Conservation (phyloP, 2,113 vertebrate genomes). For the Oostethus manadensis region DNA sequence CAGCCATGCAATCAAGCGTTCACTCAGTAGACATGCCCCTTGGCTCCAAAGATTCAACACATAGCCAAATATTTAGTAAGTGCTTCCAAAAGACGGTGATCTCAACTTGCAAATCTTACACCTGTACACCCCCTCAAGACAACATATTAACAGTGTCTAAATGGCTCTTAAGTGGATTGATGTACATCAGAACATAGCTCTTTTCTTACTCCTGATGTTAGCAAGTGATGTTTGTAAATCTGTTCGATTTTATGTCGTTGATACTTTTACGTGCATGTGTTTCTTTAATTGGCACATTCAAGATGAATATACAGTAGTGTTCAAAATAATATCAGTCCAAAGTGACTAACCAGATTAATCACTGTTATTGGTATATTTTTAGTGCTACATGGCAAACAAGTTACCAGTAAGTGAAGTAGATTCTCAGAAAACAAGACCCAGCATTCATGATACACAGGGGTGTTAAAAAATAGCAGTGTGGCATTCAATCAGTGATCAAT, state of each 20-base stretch:
- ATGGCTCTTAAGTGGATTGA: conserved; percentile 43
- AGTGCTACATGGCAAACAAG: too few species aligned
- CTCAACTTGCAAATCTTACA: conserved; percentile 49
- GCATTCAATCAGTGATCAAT: too few species aligned
- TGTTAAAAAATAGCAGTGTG: too few species aligned
- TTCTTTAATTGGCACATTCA: conserved; percentile 45
- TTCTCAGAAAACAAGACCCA: too few species aligned
- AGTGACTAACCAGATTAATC: too few species aligned
- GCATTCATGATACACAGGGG: too few species aligned
- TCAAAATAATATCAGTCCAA: too few species aligned
- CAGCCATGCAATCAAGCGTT: conserved; percentile 31
- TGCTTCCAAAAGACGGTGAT: conserved; percentile 36
- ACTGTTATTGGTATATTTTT: too few species aligned
- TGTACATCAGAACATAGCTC: conserved; percentile 61
- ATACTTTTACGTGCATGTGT: conserved; percentile 58
- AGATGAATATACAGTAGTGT: conserved; percentile 34
- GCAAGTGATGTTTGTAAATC: conserved; percentile 58
- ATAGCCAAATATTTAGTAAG: conserved; percentile 32
- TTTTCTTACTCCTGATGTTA: conserved; percentile 55
- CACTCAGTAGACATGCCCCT: conserved; percentile 7
- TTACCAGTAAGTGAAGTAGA: too few species aligned
- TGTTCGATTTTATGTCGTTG: conserved; percentile 33
- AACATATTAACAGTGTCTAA: conserved; percentile 17
- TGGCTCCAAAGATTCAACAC: conserved; percentile 32
- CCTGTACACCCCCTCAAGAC: conserved; percentile 52